Base-by-base conservation (phyloP, 2,113 vertebrate genomes). In the Bagarius yarrelli region DNA sequence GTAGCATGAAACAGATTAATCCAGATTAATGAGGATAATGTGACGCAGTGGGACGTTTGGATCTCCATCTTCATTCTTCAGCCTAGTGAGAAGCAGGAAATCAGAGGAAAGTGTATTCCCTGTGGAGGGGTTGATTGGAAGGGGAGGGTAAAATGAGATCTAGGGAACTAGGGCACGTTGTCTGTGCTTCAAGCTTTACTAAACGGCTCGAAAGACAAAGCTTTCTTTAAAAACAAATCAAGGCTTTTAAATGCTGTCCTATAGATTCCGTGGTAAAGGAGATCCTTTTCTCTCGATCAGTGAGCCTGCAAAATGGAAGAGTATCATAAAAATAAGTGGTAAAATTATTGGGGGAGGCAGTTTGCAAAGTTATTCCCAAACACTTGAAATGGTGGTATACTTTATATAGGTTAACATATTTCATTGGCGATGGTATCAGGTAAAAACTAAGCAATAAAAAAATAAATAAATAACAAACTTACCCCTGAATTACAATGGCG, bases 281-380 rank as follows among this genome's bases (percentile, higher is more conserved):
- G 59, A 75, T 71, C 50, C 78, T 83, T 87, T 44, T 80, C 79
- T 85, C 50, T 30, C n/a, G 74, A 79, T 61, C 13, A 63, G 64
- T 78, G 32, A 67, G 77, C 78, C 75, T 52, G 34, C 71, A 79
- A 79, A 86, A 57, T 34, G 67, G 59, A 60, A 30, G 72, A 83
- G 71, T 53, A 50, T 16, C 69, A 75, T 86, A 83, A 90, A 88
- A 83, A 76, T 73, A 27, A 15, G 63, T 82, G 47, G 71, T 78
- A 1, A 85, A 84, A 89, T 83, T 79, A 23, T 52, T 32, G 32
- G 19, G 11, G 59, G 9, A 78, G 82, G 83, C 80, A 82, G 70
- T 67, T 79, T 11, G 79, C 23, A 87, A 67, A 85, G 85, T 86
- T 69, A 81, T 57, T 70, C 70, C 52, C 34, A 53, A 55, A 61